Percentiles rank a stretch among this genome's conserved stretches.
These are phyloP conservation scores for Temnothorax nylanderi DNA, from an alignment of 1,140 invertebrate genomes.

Conservation along the genomic window DNA sequence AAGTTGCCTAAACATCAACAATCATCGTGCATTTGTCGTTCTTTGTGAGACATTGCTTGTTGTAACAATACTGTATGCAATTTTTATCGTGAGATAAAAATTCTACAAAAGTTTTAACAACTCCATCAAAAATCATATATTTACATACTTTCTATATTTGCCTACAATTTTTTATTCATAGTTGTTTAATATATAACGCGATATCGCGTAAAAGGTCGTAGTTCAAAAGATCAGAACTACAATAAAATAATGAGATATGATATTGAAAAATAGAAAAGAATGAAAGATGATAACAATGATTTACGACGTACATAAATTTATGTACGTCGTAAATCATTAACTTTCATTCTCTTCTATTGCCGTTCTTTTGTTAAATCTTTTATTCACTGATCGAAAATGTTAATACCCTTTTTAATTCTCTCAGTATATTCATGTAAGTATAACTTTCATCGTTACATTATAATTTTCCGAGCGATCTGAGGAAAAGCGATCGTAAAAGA, in stretches of 20 bases:
- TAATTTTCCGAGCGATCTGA: too few relatives aligned
- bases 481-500: too few relatives aligned
- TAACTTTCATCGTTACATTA: too few relatives aligned
- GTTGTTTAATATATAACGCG: background rate
- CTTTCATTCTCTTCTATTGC: too few relatives aligned
- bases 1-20: slow-evolving; percentile 10
- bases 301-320: too few relatives aligned
- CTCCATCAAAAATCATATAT: background rate
- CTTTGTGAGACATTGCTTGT: background rate
- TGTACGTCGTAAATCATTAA: too few relatives aligned
- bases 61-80: background rate
- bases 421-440: too few relatives aligned
- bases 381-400: too few relatives aligned
- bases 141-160: background rate
- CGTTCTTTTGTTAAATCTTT: too few relatives aligned
- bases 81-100: background rate
- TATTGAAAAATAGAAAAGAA: too few relatives aligned
- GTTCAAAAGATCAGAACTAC: background rate
- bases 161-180: background rate
- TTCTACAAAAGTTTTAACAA: background rate
- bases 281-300: too few relatives aligned
- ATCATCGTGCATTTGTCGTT: background rate
- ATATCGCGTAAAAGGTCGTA: background rate
- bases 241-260: background rate
- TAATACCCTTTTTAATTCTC: too few relatives aligned